Evolutionary conservation across 1,140 invertebrate genomes (phyloP).

Genomic region (Lepidostoma basale): DNA sequence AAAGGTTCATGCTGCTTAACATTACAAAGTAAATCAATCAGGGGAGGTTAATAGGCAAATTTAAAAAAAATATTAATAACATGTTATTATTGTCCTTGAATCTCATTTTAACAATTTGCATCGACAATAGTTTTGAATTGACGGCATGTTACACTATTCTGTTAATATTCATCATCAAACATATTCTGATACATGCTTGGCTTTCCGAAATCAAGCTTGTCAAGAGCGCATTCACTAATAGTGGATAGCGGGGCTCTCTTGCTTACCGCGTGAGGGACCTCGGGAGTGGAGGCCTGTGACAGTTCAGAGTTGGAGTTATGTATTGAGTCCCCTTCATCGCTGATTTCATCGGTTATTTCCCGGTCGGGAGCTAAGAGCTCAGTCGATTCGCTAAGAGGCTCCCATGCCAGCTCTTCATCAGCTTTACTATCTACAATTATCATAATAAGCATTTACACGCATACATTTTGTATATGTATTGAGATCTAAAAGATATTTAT

Average conservation of each 20-base stretch:
- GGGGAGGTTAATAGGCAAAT: too few species aligned
- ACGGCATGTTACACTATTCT: too few species aligned
- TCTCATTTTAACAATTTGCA: neutral
- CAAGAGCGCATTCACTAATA: conserved; percentile 53
- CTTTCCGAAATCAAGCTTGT: conserved; percentile 46
- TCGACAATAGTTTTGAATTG: too few species aligned
- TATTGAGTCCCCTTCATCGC: conserved; percentile 54
- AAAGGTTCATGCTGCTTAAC: too few species aligned
- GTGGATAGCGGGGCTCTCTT: conserved; percentile 51
- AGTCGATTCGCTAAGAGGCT: conserved; percentile 58
- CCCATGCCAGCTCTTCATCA: conserved; percentile 59
- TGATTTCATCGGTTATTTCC: conserved; percentile 61
- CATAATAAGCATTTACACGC: too few species aligned
- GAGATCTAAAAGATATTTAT: too few species aligned
- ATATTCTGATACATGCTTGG: conserved; percentile 26
- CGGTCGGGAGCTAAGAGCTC: conserved; percentile 60
- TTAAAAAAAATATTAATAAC: too few species aligned
- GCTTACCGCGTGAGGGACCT: conserved; percentile 53
- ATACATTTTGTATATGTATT: too few species aligned
- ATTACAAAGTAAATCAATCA: too few species aligned
- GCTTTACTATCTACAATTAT: conserved; percentile 52
- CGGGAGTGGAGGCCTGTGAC: conserved; percentile 29
- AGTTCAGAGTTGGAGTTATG: conserved; percentile 35
- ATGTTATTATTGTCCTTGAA: neutral
- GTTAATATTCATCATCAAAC: conserved; percentile 39